Percentiles rank a stretch among this genome's conserved stretches.
These are phyloP conservation scores for Zygothrica quintamaculata DNA, from an alignment of 2,888 invertebrate species.

Conservation along the genomic window DNA sequence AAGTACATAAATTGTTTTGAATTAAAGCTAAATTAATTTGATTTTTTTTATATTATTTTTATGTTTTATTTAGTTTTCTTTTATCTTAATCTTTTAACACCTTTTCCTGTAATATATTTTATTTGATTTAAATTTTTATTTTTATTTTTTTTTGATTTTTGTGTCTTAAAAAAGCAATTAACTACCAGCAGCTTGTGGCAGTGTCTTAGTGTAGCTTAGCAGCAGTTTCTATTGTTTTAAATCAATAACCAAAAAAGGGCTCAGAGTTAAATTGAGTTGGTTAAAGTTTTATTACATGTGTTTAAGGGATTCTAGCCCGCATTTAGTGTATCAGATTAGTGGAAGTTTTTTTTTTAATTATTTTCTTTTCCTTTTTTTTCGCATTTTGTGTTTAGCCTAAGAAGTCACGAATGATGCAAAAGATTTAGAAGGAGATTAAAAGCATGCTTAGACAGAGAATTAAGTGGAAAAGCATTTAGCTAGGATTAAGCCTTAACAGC, in stretches of 20 bases:
- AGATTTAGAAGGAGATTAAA: constrained; percentile 1
- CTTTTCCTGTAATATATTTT: no score
- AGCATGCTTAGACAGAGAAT: constrained; percentile 11
- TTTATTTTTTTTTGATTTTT: no score
- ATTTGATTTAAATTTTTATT: no score
- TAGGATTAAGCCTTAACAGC: no score
- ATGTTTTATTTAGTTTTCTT: no score
- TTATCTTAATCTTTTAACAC: no score
- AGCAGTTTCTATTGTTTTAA: constrained; percentile 34
- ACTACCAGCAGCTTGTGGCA: constrained; percentile 11
- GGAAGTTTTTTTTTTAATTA: no score
- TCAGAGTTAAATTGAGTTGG: constrained; percentile 53
- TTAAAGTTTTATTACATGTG: constrained; percentile 46
- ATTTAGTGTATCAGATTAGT: constrained; percentile 8
- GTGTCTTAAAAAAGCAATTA: constrained; percentile 34
- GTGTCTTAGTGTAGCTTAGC: constrained; percentile 22
- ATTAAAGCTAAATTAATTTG: constrained; percentile 12
- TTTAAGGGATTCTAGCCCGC: constrained; percentile 20
- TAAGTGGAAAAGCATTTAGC: constrained; percentile 3
- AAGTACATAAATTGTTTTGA: constrained; percentile 22
- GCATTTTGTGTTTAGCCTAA: no score
- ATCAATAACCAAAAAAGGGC: constrained; percentile 48
- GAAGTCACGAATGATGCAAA: neutral
- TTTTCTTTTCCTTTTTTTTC: no score
- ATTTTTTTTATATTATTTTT: neutral